These are phyloP conservation scores for Cottoperca gobio DNA, from an alignment of 2,797 vertebrate genomes.

Conservation along the genomic window DNA sequence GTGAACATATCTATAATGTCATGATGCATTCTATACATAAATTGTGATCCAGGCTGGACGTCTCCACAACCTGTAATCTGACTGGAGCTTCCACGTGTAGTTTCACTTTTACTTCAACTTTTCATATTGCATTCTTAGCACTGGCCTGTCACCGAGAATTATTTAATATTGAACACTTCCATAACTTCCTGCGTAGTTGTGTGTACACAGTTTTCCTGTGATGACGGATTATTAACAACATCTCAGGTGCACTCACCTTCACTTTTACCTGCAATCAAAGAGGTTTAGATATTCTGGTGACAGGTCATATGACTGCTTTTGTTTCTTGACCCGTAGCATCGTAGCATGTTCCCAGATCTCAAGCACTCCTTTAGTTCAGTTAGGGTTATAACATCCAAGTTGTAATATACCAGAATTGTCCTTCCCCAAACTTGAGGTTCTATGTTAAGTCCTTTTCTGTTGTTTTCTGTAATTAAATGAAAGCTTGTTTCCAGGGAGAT, in stretches of 20 bases:
- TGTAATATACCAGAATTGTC: background rate
- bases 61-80: background rate
- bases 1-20: background rate
- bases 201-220: background rate
- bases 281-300: background rate
- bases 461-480: slow-evolving; percentile 2
- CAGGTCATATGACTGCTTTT: background rate
- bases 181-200: background rate
- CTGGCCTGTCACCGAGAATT: background rate
- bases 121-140: background rate
- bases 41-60: background rate
- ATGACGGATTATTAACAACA: background rate
- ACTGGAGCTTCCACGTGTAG: background rate
- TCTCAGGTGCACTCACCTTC: background rate
- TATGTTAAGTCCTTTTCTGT: background rate
- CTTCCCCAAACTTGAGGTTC: no score
- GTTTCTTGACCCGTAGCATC: background rate
- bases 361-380: background rate
- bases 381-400: background rate
- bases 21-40: background rate
- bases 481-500: slow-evolving; percentile 33
- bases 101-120: background rate
- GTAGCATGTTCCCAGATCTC: background rate
- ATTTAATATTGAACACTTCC: background rate
- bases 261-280: background rate